Conservation (phyloP, 2,888 invertebrate species). For the Pachymerium ferrugineum region DNA sequence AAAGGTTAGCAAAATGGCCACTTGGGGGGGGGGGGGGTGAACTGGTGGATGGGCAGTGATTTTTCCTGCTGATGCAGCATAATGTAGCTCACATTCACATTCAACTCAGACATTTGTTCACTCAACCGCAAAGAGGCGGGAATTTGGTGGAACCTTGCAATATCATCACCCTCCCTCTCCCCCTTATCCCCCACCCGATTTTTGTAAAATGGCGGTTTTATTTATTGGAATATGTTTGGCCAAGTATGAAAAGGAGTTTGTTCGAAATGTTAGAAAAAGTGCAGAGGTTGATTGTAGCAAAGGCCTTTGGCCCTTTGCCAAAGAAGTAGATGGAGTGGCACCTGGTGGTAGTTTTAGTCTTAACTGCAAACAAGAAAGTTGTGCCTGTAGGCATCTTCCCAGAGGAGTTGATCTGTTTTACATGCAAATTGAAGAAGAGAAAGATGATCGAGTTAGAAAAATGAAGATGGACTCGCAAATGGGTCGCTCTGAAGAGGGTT, state of each 20-base stretch:
- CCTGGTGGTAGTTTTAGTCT: background rate
- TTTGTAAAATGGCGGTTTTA: background rate
- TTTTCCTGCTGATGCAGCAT: constrained; percentile 21
- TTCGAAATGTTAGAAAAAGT: constrained; percentile 1
- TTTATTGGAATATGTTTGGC: constrained; percentile 18
- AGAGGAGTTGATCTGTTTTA: constrained; percentile 12
- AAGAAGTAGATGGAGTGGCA: background rate
- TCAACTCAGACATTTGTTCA: constrained; percentile 2
- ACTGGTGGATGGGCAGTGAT: background rate
- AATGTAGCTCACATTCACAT: constrained; percentile 4
- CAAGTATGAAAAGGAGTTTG: constrained; percentile 8
- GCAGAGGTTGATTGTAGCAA: constrained; percentile 4
- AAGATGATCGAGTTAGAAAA: constrained; percentile 18
- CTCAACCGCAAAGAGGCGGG: constrained; percentile 15
- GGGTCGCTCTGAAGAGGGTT: background rate
- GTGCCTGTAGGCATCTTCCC: constrained; percentile 18
- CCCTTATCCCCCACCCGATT: background rate
- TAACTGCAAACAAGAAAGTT: constrained; percentile 21
- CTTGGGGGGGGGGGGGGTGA: background rate
- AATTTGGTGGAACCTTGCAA: constrained; percentile 17
- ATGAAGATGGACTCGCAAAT: constrained; percentile 18
- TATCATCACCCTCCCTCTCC: background rate
- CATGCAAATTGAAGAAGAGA: constrained; percentile 18
- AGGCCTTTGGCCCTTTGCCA: constrained; percentile 1
- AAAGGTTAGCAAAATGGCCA: background rate